These are phyloP conservation scores for Cinara cedri DNA, from an alignment of 2,888 invertebrate species.

Conservation along the genomic window DNA sequence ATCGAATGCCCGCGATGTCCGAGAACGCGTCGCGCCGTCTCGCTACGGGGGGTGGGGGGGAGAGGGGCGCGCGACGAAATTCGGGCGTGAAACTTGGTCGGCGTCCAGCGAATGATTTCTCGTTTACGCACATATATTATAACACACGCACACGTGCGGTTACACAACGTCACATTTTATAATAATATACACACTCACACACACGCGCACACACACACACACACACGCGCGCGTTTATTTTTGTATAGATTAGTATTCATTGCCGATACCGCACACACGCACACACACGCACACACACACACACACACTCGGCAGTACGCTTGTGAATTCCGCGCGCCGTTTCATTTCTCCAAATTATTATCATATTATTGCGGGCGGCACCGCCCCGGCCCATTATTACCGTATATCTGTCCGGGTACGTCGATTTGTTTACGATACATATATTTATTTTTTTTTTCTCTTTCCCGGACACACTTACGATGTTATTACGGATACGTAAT, in stretches of 20 bases:
- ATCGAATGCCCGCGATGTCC: too few species aligned
- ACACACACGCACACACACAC: too few species aligned
- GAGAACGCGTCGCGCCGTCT: too few species aligned
- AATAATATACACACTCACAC: constrained; percentile 28
- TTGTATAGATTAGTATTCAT: too few species aligned
- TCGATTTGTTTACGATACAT: too few species aligned
- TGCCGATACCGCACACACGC: not conserved
- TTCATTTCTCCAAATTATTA: constrained; percentile 38
- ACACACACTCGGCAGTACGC: not conserved
- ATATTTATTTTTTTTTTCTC: too few species aligned
- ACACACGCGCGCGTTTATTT: too few species aligned
- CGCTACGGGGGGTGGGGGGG: too few species aligned
- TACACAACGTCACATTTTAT: constrained; percentile 5
- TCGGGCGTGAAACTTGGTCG: constrained; percentile 41
- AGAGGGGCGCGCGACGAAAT: too few species aligned
- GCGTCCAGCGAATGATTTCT: constrained; percentile 10
- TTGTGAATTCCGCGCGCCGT: not conserved
- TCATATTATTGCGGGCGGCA: not conserved
- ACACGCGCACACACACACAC: not conserved
- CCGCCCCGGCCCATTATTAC: too few species aligned
- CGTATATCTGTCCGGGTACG: not conserved
- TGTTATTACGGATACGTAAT: not conserved
- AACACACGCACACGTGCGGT: too few species aligned
- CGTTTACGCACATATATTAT: not conserved
- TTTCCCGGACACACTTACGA: not conserved